Percentiles rank a stretch among this genome's conserved stretches.
These are phyloP conservation scores for Osmoderma eremita DNA, from an alignment of 2,888 invertebrate species.

Conservation along the genomic window DNA sequence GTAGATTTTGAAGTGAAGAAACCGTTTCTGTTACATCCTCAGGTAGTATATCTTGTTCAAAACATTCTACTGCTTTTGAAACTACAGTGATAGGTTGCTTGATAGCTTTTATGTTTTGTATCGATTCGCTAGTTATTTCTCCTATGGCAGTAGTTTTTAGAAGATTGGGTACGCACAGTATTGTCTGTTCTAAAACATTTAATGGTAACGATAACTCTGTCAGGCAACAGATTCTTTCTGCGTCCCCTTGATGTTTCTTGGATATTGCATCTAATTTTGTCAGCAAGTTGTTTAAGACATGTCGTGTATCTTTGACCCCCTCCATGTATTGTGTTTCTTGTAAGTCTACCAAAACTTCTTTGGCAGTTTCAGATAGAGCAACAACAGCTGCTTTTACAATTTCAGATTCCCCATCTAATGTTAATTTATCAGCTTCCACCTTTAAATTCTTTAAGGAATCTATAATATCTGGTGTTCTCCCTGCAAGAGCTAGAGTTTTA, in stretches of 20 bases:
- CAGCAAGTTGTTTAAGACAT: not conserved
- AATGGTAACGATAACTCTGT: conserved; percentile 59
- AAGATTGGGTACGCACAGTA: conserved; percentile 57
- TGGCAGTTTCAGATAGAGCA: not conserved
- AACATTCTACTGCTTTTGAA: conserved; percentile 47
- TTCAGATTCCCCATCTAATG: not conserved
- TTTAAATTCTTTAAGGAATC: not conserved
- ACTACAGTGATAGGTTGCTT: conserved; percentile 46
- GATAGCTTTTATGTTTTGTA: conserved; percentile 44
- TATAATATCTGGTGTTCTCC: not conserved
- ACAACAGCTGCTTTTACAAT: not conserved
- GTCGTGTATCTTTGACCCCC: not conserved
- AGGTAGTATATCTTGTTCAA: conserved; percentile 36
- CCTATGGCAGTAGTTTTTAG: conserved; percentile 44
- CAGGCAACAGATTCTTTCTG: conserved; percentile 52
- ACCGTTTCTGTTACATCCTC: not conserved
- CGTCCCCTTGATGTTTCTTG: conserved; percentile 41
- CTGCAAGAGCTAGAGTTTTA: not conserved
- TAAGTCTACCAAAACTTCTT: conserved; percentile 1
- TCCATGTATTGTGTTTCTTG: conserved; percentile 10
- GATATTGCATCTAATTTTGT: conserved; percentile 45
- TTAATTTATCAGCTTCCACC: not conserved
- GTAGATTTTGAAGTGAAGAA: conserved; percentile 16
- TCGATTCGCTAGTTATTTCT: conserved; percentile 45
- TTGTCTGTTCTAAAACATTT: conserved; percentile 58